phyloP scores from a whole-genome alignment of 2,113 vertebrate species.

The Symphodus melops region DNA sequence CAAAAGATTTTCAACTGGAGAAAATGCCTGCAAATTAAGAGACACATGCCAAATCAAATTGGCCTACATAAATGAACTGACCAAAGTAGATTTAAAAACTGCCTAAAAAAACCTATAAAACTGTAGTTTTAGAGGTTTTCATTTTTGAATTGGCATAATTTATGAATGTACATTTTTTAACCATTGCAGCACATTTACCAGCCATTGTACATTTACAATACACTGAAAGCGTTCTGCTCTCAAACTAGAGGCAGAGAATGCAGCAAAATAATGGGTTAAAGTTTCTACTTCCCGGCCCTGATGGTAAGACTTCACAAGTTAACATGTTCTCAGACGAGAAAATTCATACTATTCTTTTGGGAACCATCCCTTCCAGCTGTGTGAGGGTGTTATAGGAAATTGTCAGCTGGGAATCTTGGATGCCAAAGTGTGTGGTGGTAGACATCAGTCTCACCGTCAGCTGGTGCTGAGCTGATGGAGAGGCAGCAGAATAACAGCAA shows the following conservation, averaged over 20 bases:
- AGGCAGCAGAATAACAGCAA: conserved; percentile 43
- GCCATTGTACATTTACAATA: too few relatives aligned
- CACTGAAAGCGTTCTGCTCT: not conserved
- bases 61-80: too few relatives aligned
- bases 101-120: too few relatives aligned
- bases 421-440: conserved; percentile 46
- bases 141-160: too few relatives aligned
- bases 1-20: too few relatives aligned
- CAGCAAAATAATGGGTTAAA: not conserved
- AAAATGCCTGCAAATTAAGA: too few relatives aligned
- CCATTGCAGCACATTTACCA: too few relatives aligned
- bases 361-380: conserved; percentile 66
- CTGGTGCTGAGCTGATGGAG: conserved; percentile 62
- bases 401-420: conserved; percentile 72
- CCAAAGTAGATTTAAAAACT: too few relatives aligned
- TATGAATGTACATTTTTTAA: too few relatives aligned
- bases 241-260: not conserved
- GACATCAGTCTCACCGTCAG: conserved; percentile 44
- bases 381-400: conserved; percentile 58
- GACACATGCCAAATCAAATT: too few relatives aligned
- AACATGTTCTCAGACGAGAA: conserved; percentile 11
- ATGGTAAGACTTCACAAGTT: conserved; percentile 8
- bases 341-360: conserved; percentile 50
- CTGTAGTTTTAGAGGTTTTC: too few relatives aligned
- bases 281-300: not conserved